A percentile compares a stretch with the other conserved stretches of the same genome.
phyloP scores from a whole-genome alignment of 2,113 vertebrate genomes.

The Mobula hypostoma region DNA sequence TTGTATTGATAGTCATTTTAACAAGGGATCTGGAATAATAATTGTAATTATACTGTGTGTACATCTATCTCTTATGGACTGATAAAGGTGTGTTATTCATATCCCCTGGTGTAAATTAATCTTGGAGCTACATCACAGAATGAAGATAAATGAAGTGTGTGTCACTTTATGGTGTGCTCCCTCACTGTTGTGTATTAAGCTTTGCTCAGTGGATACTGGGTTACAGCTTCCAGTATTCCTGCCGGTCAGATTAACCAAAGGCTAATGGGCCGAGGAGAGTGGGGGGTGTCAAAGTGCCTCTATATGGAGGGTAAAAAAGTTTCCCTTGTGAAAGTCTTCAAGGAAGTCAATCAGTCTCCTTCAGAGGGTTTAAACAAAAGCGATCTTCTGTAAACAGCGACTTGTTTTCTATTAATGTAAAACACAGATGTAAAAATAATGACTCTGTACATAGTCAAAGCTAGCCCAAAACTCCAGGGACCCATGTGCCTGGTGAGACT shows the following conservation, averaged over 20 bases:
- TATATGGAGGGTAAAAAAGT: too few species aligned
- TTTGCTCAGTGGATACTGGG: background rate
- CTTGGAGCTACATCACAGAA: background rate
- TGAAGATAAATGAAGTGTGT: background rate
- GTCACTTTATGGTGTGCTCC: background rate
- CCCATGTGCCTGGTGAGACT: background rate
- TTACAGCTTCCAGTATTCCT: background rate
- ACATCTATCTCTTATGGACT: background rate
- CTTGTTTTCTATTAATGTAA: conserved; percentile 34
- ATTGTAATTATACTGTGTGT: background rate
- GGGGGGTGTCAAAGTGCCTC: background rate
- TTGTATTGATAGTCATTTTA: background rate
- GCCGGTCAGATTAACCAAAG: background rate
- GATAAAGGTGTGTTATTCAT: background rate
- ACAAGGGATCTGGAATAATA: background rate
- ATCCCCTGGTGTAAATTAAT: background rate
- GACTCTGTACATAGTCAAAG: conserved; percentile 32
- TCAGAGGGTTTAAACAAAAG: conserved; percentile 16
- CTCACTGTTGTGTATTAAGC: background rate
- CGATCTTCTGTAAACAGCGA: conserved; percentile 16
- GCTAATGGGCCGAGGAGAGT: background rate
- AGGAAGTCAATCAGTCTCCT: background rate
- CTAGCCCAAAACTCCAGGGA: conserved; percentile 20
- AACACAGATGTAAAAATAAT: conserved; percentile 36
- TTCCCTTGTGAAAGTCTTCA: background rate